Evolutionary conservation across 2,797 vertebrate species (phyloP), one percentile per base, ranked within the genome.

Genomic region (Staurois parvus): DNA sequence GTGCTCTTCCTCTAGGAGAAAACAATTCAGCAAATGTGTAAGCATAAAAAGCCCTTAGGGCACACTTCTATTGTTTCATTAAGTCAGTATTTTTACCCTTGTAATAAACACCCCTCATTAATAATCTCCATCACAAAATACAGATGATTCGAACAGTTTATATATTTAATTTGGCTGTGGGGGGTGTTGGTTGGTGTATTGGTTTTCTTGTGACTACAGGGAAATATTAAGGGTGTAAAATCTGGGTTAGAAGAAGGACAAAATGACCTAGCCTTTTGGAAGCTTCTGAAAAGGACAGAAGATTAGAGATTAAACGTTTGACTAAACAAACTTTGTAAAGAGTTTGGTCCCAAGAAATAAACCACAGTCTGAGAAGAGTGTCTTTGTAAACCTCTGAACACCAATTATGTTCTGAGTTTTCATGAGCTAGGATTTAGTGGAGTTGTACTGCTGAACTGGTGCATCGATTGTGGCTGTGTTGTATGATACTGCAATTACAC

Each of bases 341-440:
- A 74, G 59, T 37, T 56, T 59, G 68, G 67, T 81, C 79, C 29
- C 29, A 72, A 70, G 45, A 80, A 80, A 74, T 82, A 72, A 37
- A 37, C 42, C 30, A 29, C 64, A n/a, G 26, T 64, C 67, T 73
- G 26, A 79, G 10, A 79, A 45, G 40, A 72, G 42, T 2, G 42
- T 72, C 32, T 72, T 70, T 72, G 66, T 72, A 79, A 73, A 64
- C 34, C 68, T 78, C 48, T 66, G 30, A 52, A 67, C 66, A 66
- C 45, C 74, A 78, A 78, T 70, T 78, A 69, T 56, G 78, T n/a
- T n/a, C n/a, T 78, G 21, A 70, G 69, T 78, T 77, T 84, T 78
- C 66, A 77, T 62, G 67, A 45, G 45, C 45, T 72, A 59, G 48
- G 74, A 59, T 69, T 69, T 72, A 84, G 48, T 64, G 19, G 42